These are phyloP conservation scores for Palaemon carinicauda DNA, from an alignment of 1,140 invertebrate genomes.

Conservation along the genomic window DNA sequence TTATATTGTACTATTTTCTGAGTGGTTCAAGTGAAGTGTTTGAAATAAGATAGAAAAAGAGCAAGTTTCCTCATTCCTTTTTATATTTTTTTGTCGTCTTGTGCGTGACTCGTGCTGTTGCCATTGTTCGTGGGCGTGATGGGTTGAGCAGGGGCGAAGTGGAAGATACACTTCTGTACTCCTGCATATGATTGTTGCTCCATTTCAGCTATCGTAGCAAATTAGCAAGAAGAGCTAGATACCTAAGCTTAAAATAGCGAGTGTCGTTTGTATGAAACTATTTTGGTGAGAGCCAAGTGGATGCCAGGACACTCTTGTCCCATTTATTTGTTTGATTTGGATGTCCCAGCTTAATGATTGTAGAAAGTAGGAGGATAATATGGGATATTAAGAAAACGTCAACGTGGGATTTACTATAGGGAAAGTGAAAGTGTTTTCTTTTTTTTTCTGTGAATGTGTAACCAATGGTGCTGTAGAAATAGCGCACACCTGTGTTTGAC, in stretches of 20 bases:
- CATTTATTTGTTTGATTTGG: background rate
- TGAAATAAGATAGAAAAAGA: background rate
- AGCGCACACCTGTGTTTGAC: background rate
- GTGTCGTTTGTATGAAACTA: constrained; percentile 4
- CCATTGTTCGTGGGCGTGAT: background rate
- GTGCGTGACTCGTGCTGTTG: background rate
- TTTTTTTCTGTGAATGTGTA: no score
- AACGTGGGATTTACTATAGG: no score
- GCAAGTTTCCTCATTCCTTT: background rate
- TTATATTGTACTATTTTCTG: background rate
- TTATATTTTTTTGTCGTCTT: background rate
- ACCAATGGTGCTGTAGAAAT: background rate
- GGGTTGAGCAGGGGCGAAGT: background rate
- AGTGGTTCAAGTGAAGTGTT: background rate
- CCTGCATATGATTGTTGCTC: background rate
- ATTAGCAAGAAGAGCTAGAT: background rate
- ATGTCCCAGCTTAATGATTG: background rate
- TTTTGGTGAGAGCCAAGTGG: constrained; percentile 25
- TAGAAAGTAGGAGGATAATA: background rate
- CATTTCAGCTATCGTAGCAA: background rate
- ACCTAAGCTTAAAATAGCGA: background rate
- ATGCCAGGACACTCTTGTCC: background rate
- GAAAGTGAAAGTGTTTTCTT: no score
- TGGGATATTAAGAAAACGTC: no score
- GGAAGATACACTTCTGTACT: background rate